Evolutionary conservation across 53 echinoderm and acorn worm genomes (phyloP).

Genomic region (Apostichopus leukothele): DNA sequence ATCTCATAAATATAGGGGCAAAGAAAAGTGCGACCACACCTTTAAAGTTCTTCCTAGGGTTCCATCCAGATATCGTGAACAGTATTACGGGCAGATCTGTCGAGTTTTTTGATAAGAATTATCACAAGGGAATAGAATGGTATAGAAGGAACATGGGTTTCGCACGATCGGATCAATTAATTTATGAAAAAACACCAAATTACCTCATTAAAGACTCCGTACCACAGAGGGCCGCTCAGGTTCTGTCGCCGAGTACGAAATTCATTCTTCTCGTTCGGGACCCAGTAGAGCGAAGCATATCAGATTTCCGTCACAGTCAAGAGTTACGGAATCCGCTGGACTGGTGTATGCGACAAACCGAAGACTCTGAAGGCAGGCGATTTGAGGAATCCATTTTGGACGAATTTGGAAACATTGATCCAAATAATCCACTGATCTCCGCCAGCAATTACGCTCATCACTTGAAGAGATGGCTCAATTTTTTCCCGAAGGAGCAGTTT

Average conservation of each 20-base stretch:
- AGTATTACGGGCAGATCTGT: constrained; percentile 73
- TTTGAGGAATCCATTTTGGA: constrained; percentile 66
- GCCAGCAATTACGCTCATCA: constrained; percentile 72
- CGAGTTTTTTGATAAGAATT: constrained; percentile 87
- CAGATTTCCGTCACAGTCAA: constrained; percentile 75
- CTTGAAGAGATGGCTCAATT: constrained; percentile 67
- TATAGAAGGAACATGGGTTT: constrained; percentile 79
- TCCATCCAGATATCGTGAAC: constrained; percentile 80
- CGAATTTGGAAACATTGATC: constrained; percentile 64
- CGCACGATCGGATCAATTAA: constrained; percentile 49
- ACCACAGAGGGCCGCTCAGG: constrained; percentile 57
- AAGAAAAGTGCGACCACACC: constrained; percentile 93
- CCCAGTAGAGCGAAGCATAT: constrained; percentile 70
- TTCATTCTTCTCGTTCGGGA: constrained; percentile 78
- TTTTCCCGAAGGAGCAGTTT: constrained; percentile 67
- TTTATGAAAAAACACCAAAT: constrained; percentile 85
- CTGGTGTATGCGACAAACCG: constrained; percentile 44
- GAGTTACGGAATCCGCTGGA: constrained; percentile 40
- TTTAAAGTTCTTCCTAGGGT: constrained; percentile 70
- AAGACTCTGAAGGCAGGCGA: constrained; percentile 55
- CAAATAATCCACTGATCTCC: constrained; percentile 63
- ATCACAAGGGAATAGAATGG: constrained; percentile 71
- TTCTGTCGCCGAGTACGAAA: constrained; percentile 67
- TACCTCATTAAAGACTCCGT: constrained; percentile 73
- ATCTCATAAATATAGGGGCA: constrained; percentile 76